Evolutionary conservation across 1,140 invertebrate species (phyloP).

Genomic region (Listronotus oregonensis): DNA sequence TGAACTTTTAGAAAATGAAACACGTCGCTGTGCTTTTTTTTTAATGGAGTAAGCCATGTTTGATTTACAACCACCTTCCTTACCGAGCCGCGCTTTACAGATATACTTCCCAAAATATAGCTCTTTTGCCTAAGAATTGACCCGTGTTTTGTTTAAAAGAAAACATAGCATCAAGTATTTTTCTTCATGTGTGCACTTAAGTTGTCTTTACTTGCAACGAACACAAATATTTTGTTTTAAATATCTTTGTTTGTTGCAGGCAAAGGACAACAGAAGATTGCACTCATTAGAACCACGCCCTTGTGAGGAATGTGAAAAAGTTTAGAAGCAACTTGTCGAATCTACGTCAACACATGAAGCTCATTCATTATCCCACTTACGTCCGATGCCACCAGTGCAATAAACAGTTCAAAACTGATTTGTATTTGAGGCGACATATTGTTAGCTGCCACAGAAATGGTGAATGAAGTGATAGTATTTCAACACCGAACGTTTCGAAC

Average conservation of each 20-base stretch:
- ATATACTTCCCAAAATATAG: no score
- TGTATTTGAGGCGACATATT: conserved; percentile 74
- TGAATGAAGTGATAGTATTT: not conserved
- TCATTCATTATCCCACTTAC: conserved; percentile 78
- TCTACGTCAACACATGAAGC: conserved; percentile 78
- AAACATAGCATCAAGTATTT: no score
- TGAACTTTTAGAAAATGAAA: no score
- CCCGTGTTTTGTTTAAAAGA: no score
- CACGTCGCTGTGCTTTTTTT: no score
- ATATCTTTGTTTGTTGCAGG: conserved; percentile 58
- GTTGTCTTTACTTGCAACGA: conserved; percentile 30
- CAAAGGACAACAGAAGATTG: conserved; percentile 59
- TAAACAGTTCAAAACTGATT: conserved; percentile 78
- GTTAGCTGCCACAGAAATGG: conserved; percentile 62
- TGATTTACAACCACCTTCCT: no score
- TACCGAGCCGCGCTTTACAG: no score
- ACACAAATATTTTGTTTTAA: conserved; percentile 19
- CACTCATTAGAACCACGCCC: conserved; percentile 71
- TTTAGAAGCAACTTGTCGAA: conserved; percentile 82
- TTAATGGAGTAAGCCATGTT: no score
- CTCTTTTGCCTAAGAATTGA: no score
- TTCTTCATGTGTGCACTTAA: not conserved
- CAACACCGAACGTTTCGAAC: not conserved
- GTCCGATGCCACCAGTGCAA: conserved; percentile 74
- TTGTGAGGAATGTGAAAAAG: conserved; percentile 76